Base-by-base conservation (phyloP, 2,888 invertebrate genomes). In the Polia nebulosa region DNA sequence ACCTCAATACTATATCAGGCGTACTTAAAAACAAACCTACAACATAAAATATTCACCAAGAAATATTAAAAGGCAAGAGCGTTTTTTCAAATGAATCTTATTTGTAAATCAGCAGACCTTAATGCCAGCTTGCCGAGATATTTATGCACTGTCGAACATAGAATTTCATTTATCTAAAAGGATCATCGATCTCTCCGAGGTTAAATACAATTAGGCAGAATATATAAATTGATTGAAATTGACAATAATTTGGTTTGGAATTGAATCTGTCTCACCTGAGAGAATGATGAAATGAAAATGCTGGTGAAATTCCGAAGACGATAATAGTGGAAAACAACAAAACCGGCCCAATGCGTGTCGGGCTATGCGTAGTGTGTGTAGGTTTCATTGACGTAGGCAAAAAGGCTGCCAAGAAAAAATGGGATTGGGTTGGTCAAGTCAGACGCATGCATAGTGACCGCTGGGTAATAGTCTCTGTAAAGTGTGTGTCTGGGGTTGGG, bases 31-130 rank as follows among this genome's bases (percentile, higher is more conserved):
- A 41, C n/a, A 3, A 7, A 0, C 15, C 0, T 9, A 4, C 5
- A 7, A 22, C 9, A 36, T 22, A 9, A 22, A 17, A 65, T 53
- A 49, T 27, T n/a, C 9, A 39, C 7, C 3, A 27, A 47, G 25
- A 8, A 45, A 34, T 13, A 52, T 27, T 34, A 29, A n/a, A 45
- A 53, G 2, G 8, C 6, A 6, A 20, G 13, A n/a, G 3, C 9
- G 41, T 55, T 53, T 47, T 17, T 39, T 20, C 3, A 3, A 15
- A 25, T 27, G 2, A 72, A 64, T 8, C 5, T 64, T 51, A 41
- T 57, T 59, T 45, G n/a, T 20, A 57, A 72, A 57, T 62, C 59
- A 65, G 53, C 13, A 56, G 64, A 64, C 49, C 32, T 32, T 29
- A 78, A 49, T 58, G 53, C 58, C 74, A 41, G 25, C 5, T 53